Evolutionary conservation across 2,797 vertebrate genomes (phyloP), one percentile per base, ranked within the genome.

Genomic region (Sciaenops ocellatus): DNA sequence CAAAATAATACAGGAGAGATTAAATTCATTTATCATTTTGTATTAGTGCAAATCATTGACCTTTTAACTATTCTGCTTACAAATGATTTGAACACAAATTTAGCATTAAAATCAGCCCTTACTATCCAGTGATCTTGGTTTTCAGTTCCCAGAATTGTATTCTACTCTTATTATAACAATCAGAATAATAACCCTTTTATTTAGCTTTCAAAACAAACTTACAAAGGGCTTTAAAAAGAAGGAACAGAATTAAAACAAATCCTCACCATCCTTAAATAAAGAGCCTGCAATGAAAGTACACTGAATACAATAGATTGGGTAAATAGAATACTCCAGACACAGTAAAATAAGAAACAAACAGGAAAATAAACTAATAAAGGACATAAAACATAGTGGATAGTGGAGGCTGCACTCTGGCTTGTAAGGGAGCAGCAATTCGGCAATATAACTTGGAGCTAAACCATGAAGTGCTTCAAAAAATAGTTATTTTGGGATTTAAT

Each of bases 51-150:
- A 38, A 38, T 38, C 9, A 38, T 44, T 15, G 13, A 44, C 1
- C 30, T 48, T 59, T 61, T 41, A 44, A 64, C 34, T 30, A 74
- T 57, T 71, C 47, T 70, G 59, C 59, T 70, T 65, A 51, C 48
- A 60, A 57, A 47, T 18, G 9, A 65, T 22, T 28, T 73, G 6
- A 42, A 30, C 8, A 41, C 60, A 34, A 64, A 56, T 13, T 63
- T 5, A 52, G 24, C 62, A 51, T 60, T 64, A 60, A 3, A 63
- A 24, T 52, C 44, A 63, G 55, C 30, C 6, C 34, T 52, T 78
- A 34, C 24, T 26, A 55, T 6, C 34, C 69, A 24, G 48, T 55
- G 13, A 76, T 15, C 16, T 56, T 51, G 8, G 2, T 10, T 34
- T 47, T 73, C 24, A 38, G 8, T 38, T 38, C 34, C 34, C 34